Evolutionary conservation across 2,797 vertebrate species (phyloP), one percentile per base, ranked within the genome.

Genomic region (Hybognathus amarus): DNA sequence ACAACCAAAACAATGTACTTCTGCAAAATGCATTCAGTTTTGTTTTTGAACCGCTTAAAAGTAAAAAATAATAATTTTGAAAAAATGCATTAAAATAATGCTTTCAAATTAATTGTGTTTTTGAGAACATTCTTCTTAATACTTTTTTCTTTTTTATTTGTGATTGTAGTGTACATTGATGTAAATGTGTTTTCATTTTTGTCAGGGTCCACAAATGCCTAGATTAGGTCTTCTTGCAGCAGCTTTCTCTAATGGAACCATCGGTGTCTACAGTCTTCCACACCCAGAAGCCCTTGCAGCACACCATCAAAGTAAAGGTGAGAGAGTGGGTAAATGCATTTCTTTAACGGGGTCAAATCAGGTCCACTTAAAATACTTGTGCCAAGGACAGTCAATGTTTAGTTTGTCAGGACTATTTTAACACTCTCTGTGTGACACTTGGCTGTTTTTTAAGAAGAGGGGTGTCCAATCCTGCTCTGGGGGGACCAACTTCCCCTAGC

Each of bases 171-270:
- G 20, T 22, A 61, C 47, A 10, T 38, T 17, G 22, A 13, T 61
- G 12, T 61, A 18, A 30, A 17, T 77, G 8, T 38, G 40, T 67
- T 63, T 71, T 47, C 3, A 1, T 47, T 56, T 71, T 38, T 73
- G 9, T 36, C 61, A 97, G 97, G 91, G 91, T 71, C 96, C 96
- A 0, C 93, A 95, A 80, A 90, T 99, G 94, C 94, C 96, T 77
- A 94, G 98, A 0, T 90, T 99, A 89, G 98, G 97, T 52, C 94
- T 99, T 38, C 91, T 99, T 90, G 98, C 98, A 0, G 93, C 93
- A 0, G 96, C 96, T 63, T 94, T 95, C 82, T 98, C 98, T 0
- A 94, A 91, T 0, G 92, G 96, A 13, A 94, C 93, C 56, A 95
- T 99, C 87, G 91, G 93, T 68, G 91, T 99, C 3, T 98, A 97